These are phyloP conservation scores for Capitella teleta DNA, from an alignment of 1,140 invertebrate species.

Conservation along the genomic window DNA sequence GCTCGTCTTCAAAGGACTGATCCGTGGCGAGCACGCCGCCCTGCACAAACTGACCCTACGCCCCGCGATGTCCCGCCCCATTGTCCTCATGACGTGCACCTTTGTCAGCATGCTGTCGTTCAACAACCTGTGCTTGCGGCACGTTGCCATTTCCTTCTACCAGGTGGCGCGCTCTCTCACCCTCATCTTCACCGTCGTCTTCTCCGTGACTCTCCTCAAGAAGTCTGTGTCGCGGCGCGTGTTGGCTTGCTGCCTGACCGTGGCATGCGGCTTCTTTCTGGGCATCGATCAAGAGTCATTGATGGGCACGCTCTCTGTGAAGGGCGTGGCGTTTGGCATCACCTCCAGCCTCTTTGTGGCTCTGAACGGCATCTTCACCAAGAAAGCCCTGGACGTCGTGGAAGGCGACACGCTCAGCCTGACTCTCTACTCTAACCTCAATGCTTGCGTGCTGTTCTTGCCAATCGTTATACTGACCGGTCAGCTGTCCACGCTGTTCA, in stretches of 20 bases:
- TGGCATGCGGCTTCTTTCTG: slow-evolving; percentile 32
- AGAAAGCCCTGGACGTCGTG: slow-evolving; percentile 18
- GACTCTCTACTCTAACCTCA: slow-evolving; percentile 31
- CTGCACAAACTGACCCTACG: neutral
- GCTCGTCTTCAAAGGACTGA: neutral
- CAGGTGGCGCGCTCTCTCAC: slow-evolving; percentile 39
- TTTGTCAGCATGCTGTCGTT: slow-evolving; percentile 30
- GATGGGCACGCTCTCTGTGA: slow-evolving; percentile 24
- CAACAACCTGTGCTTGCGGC: slow-evolving; percentile 39
- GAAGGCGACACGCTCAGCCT: slow-evolving; percentile 26
- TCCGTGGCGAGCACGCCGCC: neutral
- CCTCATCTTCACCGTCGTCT: slow-evolving; percentile 34
- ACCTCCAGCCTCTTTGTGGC: slow-evolving; percentile 33
- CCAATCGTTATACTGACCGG: slow-evolving; percentile 26
- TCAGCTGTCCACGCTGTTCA: slow-evolving; percentile 19
- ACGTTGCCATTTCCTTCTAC: slow-evolving; percentile 38
- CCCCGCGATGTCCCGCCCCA: too few relatives aligned
- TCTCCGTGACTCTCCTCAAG: slow-evolving; percentile 25
- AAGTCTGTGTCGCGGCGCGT: slow-evolving; percentile 19
- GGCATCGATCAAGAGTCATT: slow-evolving; percentile 35
- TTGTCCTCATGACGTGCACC: slow-evolving; percentile 25
- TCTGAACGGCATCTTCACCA: slow-evolving; percentile 33
- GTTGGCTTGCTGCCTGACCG: slow-evolving; percentile 26
- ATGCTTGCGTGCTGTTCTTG: slow-evolving; percentile 27
- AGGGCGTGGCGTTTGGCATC: slow-evolving; percentile 34